phyloP scores from a whole-genome alignment of 2,888 invertebrate genomes.

The Mechanitis mazaeus region DNA sequence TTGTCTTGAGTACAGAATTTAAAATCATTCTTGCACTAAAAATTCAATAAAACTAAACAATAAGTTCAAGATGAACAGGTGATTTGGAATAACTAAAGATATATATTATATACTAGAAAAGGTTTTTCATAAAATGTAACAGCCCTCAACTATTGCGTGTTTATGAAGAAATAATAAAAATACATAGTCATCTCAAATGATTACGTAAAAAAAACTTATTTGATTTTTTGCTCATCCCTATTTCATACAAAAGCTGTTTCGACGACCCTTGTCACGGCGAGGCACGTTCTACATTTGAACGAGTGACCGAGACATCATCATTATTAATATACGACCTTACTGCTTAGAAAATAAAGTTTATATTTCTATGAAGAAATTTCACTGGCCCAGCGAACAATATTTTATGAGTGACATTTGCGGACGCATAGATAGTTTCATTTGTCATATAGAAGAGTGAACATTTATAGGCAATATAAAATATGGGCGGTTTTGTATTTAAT shows the following conservation, averaged over 20 bases:
- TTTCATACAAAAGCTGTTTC: slow-evolving; percentile 22
- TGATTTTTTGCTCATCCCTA: slow-evolving; percentile 20
- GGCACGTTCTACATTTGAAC: slow-evolving; percentile 33
- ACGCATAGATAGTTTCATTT: slow-evolving; percentile 20
- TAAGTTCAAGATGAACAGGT: no score
- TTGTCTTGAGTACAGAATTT: no score
- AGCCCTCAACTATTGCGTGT: not conserved
- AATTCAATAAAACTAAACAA: no score
- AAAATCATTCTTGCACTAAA: no score
- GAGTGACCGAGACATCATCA: slow-evolving; percentile 31
- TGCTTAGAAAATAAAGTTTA: not conserved
- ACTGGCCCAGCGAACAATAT: slow-evolving; percentile 15
- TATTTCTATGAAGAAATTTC: not conserved
- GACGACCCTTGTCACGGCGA: slow-evolving; percentile 35
- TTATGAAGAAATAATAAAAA: slow-evolving; percentile 1
- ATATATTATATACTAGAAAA: no score
- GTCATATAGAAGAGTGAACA: slow-evolving; percentile 14
- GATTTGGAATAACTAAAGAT: no score
- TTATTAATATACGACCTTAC: not conserved
- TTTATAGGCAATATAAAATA: slow-evolving; percentile 15
- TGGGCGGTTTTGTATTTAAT: slow-evolving; percentile 1
- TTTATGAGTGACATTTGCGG: slow-evolving; percentile 21
- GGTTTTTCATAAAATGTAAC: not conserved
- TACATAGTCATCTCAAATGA: slow-evolving; percentile 7
- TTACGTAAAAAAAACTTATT: slow-evolving; percentile 13